Evolutionary conservation across 1,140 invertebrate species (phyloP), one percentile per base, ranked within the genome.

Genomic region (Caenorhabditis remanei): DNA sequence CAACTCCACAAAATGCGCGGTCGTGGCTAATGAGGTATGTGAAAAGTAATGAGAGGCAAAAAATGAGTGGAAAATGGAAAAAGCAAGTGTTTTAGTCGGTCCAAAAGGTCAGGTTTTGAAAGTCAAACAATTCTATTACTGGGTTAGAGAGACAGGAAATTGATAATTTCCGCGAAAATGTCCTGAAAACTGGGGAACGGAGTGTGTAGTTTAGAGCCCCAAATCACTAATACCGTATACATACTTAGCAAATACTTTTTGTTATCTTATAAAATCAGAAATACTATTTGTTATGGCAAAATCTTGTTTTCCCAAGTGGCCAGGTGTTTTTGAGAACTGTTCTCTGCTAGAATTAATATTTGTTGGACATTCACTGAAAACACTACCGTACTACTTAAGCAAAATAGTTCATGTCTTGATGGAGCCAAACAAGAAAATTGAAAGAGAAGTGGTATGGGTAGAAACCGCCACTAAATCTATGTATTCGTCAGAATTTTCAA

Each of bases 1-100:
- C 53, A 85, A 88, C 40, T 56, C 65, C 19, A 85, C 83, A 19
- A 63, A 85, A 19, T 88, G 87, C 58, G 87, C 85, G 9, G 84
- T 88, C 32, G 41, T 53, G 55, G 50, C 40, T 50, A 84, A 85
- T 71, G 87, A 87, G 83, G 87, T 87, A 55, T 55, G 61, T 56
- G 21, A 48, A 83, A 58, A 63, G 41, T 50, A 40, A 79, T 50
- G 46, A 79, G 40, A 50, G n/a, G 71, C 50, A 48, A 24, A 53
- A 53, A 24, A 16, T 43, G 67, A 58, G 56, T 58, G n/a, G n/a
- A 58, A n/a, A 58, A 2, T 32, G 32, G 32, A 32, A 32, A 32
- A 32, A 32, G 32, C 0, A 32, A 32, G 32, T 24, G 9, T 63
- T 63, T 32, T 32, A 21, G 11, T 32, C 32, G 21, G n/a, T 19